These are phyloP conservation scores for Cydia splendana DNA, from an alignment of 1,140 invertebrate genomes.

Conservation along the genomic window DNA sequence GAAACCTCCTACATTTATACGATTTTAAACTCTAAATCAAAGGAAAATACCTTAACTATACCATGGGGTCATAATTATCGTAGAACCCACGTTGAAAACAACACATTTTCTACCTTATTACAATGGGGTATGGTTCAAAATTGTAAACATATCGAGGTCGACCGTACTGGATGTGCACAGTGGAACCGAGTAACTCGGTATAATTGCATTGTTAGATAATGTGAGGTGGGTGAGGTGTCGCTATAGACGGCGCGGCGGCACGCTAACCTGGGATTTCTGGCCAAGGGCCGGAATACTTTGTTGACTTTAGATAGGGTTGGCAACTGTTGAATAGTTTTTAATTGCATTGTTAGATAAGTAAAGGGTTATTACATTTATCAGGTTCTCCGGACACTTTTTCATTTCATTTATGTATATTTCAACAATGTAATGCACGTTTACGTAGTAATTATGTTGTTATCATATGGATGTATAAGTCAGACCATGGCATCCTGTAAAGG, in stretches of 20 bases:
- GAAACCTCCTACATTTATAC: no score
- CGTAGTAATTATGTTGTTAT: no score
- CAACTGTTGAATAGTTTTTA: background rate
- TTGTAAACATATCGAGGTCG: background rate
- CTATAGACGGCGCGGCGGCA: background rate
- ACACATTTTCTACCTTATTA: background rate
- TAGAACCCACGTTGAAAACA: background rate
- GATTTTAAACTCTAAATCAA: no score
- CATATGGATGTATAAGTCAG: no score
- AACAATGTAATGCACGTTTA: no score
- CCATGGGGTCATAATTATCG: background rate
- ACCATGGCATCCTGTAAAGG: no score
- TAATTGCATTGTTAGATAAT: constrained; percentile 1
- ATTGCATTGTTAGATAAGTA: no score
- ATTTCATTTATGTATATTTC: no score
- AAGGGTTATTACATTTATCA: no score
- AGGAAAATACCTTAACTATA: background rate
- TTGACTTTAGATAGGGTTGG: background rate
- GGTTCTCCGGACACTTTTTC: no score
- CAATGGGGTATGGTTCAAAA: background rate
- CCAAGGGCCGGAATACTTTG: background rate
- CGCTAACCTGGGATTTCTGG: background rate
- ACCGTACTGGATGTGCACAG: background rate
- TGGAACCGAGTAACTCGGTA: background rate
- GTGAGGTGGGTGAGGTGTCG: background rate